Percentiles rank a stretch among this genome's conserved stretches.
These are phyloP conservation scores for Epicampocera succincta DNA, from an alignment of 2,888 invertebrate species.

Conservation along the genomic window DNA sequence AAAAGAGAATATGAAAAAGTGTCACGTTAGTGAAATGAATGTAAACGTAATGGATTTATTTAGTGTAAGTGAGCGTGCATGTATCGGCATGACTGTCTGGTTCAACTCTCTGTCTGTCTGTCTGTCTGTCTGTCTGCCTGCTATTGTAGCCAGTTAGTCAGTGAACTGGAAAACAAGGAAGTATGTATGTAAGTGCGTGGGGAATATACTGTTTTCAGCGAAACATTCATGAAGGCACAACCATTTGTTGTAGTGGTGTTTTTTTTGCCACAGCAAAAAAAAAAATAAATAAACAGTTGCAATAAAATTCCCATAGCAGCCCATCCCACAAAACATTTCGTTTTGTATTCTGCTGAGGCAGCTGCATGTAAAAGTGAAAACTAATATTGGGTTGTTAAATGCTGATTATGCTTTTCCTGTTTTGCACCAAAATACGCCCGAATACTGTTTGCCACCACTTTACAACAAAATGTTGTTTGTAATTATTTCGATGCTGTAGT, in stretches of 20 bases:
- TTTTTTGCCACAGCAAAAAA: too few species aligned
- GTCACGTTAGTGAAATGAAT: conserved; percentile 60
- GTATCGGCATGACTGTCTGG: not conserved
- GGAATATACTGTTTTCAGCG: conserved; percentile 22
- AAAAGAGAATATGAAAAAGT: conserved; percentile 47
- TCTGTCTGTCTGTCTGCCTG: not conserved
- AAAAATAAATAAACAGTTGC: conserved; percentile 1
- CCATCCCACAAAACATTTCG: too few species aligned
- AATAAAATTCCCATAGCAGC: conserved; percentile 10
- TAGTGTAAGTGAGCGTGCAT: conserved; percentile 13
- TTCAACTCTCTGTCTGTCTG: not conserved
- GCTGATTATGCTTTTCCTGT: too few species aligned
- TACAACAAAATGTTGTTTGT: too few species aligned
- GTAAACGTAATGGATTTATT: conserved; percentile 43
- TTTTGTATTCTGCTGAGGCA: too few species aligned
- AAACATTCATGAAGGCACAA: not conserved
- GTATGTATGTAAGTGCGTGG: conserved; percentile 46
- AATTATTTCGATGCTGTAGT: too few species aligned
- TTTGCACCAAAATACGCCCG: too few species aligned
- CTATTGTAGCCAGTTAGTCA: conserved; percentile 25
- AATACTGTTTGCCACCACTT: too few species aligned
- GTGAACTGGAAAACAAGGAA: conserved; percentile 56
- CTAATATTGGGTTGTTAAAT: not conserved
- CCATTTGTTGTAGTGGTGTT: not conserved
- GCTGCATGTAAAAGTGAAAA: too few species aligned